Base-by-base conservation (phyloP, 1,140 invertebrate genomes). In the Drosophila pachea region DNA sequence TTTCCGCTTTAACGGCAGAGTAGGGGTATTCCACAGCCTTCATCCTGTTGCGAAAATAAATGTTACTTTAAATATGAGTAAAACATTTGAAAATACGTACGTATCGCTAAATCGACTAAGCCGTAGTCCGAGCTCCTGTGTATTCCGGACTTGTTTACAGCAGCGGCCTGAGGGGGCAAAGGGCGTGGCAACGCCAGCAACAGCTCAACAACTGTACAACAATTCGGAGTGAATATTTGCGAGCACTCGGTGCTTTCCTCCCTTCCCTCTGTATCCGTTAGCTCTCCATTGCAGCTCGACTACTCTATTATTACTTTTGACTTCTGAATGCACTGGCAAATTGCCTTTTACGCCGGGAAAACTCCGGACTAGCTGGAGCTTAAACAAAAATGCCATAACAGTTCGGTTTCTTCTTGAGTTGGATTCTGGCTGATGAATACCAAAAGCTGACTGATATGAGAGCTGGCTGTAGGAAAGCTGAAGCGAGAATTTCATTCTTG, bases 231-330 rank as follows among this genome's bases (percentile, higher is more conserved):
- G 64, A 43, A 67, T 67, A 70, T 65, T 67, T 71, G 63, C 54
- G 36, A 33, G 58, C 36, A 71, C 54, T 71, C 33, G 64, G 43
- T 66, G 53, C 32, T 33, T 58, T 65, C 45, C 52, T 58, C n/a
- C n/a, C n/a, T n/a, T n/a, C n/a, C n/a, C n/a, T 47, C 14, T 53
- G 16, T 49, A 61, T 53, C 31, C 12, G 45, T 38, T 38, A 12
- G 35, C 38, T 61, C 38, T 40, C 35, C 38, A 33, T 32, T 71
- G 42, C 32, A 55, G 8, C 38, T 61, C 32, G 48, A 52, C 43
- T 67, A 49, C 47, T 52, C n/a, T 52, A 58, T 72, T 61, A 72
- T 72, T 72, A 48, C 69, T 56, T 68, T 72, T 67, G 64, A 72
- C 50, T 67, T 8, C 14, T 49, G 48, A 59, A 54, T 55, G 49